Evolutionary conservation across 2,888 invertebrate species (phyloP).

Genomic region (Euspilapteryx auroguttella): DNA sequence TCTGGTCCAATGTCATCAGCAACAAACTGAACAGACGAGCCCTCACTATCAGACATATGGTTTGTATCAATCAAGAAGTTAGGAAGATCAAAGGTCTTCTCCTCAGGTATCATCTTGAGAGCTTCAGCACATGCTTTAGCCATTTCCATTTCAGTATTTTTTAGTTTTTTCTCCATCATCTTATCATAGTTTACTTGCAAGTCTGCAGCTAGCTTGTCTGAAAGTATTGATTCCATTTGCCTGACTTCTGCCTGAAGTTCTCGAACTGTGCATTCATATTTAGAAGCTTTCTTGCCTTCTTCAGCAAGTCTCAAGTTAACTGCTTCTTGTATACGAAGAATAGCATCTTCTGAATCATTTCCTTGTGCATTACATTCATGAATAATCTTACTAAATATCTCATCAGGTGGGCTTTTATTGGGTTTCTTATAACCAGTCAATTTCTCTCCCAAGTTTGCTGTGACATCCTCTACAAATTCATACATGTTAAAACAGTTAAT

Average conservation of each 20-base stretch:
- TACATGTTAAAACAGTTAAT: constrained; percentile 55
- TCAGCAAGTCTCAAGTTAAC: constrained; percentile 33
- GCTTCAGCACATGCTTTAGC: constrained; percentile 40
- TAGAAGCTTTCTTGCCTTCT: constrained; percentile 41
- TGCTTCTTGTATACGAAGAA: constrained; percentile 40
- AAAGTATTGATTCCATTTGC: constrained; percentile 39
- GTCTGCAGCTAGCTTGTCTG: constrained; percentile 35
- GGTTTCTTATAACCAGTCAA: constrained; percentile 45
- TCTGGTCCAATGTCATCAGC: constrained; percentile 23
- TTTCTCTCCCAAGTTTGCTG: constrained; percentile 56
- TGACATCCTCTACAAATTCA: constrained; percentile 53
- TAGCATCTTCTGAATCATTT: constrained; percentile 37
- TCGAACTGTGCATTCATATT: constrained; percentile 35
- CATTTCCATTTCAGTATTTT: constrained; percentile 35
- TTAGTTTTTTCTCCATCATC: constrained; percentile 24
- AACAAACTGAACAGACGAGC: constrained; percentile 15
- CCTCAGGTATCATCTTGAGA: constrained; percentile 23
- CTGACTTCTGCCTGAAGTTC: constrained; percentile 48
- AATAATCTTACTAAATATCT: constrained; percentile 42
- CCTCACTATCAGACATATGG: constrained; percentile 18
- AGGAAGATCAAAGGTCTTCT: constrained; percentile 28
- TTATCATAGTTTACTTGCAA: constrained; percentile 25
- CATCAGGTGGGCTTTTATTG: constrained; percentile 25
- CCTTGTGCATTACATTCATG: constrained; percentile 35
- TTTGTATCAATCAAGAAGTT: constrained; percentile 23